Evolutionary conservation across 1,140 invertebrate species (phyloP), one percentile per base, ranked within the genome.

Genomic region (Papilio xuthus): DNA sequence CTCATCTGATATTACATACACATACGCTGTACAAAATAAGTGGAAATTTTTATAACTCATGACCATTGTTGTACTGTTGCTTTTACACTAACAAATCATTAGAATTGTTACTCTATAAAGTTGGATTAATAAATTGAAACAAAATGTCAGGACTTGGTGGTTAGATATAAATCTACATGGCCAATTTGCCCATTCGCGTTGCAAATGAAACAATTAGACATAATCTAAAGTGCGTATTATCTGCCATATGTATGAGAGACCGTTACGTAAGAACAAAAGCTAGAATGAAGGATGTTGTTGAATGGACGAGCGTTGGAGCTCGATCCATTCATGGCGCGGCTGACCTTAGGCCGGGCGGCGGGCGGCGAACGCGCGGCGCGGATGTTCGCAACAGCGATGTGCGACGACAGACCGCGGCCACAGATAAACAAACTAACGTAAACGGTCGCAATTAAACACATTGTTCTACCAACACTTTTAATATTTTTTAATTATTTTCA

Each of bases 261-360:
- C 74, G 73, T 90, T 92, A 91, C 88, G 86, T 88, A 92, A 90
- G 85, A 87, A 89, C 89, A 88, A 87, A 89, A 86, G 83, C 81
- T 86, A 90, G 85, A 86, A 89, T 89, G 85, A 89, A 90, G 85
- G 88, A 89, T 85, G 81, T 89, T 79, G 74, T 85, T 91, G 85
- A 92, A 89, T 90, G 89, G 86, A 78, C 81, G 83, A 60, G 79
- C 83, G 83, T 85, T 83, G 82, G 75, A 78, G 78, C 81, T 82
- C 85, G 81, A 72, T 84, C 85, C 91, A 93, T 93, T 92, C 90
- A 90, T 88, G 85, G 87, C 84, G 84, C 84, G 80, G 84, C 79
- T 91, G 89, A 91, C 87, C 88, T 91, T 90, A 86, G 67, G 80
- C 86, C 85, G 86, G 86, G 86, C 84, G 84, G 84, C 60, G 23